phyloP scores from a whole-genome alignment of 2,797 vertebrate species.

The Falco cherrug region DNA sequence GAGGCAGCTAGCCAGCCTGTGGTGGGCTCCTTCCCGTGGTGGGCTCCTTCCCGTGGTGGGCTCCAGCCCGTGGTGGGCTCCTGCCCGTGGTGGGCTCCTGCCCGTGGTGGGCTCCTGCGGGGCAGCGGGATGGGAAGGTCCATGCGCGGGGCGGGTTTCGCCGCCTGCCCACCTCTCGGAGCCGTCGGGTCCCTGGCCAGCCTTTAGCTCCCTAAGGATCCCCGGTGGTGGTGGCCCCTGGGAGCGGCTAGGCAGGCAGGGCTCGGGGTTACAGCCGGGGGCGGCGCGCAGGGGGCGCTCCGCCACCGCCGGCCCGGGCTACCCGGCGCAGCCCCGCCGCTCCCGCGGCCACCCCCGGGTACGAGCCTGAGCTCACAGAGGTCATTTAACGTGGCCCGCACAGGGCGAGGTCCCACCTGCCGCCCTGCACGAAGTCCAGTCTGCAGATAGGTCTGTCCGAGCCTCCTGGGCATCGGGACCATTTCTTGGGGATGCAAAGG shows the following conservation, averaged over 20 bases:
- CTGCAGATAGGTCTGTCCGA: background rate
- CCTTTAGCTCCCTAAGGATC: background rate
- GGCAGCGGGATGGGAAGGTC: background rate
- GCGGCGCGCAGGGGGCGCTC: too few relatives aligned
- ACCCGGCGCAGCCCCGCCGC: too few relatives aligned
- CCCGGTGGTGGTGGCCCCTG: accelerated
- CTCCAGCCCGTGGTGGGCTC: too few relatives aligned
- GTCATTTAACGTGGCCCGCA: background rate
- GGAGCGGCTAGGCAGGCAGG: background rate
- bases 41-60: too few relatives aligned
- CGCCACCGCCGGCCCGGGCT: too few relatives aligned
- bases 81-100: too few relatives aligned
- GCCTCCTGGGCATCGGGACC: accelerated
- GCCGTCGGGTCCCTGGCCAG: accelerated
- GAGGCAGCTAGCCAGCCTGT: accelerated
- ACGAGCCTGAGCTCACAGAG: too few relatives aligned
- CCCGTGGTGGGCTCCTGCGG: accelerated
- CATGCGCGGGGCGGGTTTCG: background rate
- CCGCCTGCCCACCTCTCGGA: background rate
- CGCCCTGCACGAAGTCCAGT: background rate
- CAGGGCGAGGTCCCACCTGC: background rate
- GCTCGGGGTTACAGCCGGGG: too few relatives aligned
- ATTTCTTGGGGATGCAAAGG: background rate
- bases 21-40: accelerated
- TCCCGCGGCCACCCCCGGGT: too few relatives aligned